Conservation (phyloP, 37 sponge, comb jelly and placozoan genomes). For the Agelas oroides region DNA sequence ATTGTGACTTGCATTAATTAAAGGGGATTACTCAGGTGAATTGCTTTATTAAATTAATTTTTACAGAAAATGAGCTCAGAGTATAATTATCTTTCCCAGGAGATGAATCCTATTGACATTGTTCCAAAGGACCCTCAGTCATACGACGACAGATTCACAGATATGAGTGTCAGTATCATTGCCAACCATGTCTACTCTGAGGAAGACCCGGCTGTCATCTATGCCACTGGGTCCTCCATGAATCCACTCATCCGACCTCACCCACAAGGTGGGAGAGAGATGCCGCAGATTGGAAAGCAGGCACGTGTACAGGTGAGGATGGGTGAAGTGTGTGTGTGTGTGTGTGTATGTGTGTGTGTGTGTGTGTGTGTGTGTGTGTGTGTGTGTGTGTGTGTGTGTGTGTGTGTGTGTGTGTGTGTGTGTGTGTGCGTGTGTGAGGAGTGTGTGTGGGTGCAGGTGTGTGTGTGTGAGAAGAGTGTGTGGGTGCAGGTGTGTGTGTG, state of each 20-base stretch:
- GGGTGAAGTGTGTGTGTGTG: no score
- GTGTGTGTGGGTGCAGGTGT: no score
- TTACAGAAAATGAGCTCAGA: no score
- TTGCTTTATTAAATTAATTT: background rate
- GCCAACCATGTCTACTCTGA: slow-evolving; percentile 20
- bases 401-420: no score
- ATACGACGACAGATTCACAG: slow-evolving; percentile 1
- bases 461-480: no score
- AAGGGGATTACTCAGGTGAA: no score
- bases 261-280: background rate
- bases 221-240: slow-evolving; percentile 24
- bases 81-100: slow-evolving; percentile 67
- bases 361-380: no score
- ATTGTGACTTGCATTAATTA: no score
- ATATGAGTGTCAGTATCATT: slow-evolving; percentile 22
- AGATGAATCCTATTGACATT: slow-evolving; percentile 86
- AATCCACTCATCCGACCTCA: background rate
- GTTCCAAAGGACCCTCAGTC: background rate
- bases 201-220: slow-evolving; percentile 1
- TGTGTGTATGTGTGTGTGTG: no score
- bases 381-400: no score
- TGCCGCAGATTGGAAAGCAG: slow-evolving; percentile 2
- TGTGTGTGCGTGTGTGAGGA: no score
- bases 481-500: no score
- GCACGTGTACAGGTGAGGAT: background rate